These are phyloP conservation scores for Psophia crepitans DNA, from an alignment of 2,113 vertebrate species.

Conservation along the genomic window DNA sequence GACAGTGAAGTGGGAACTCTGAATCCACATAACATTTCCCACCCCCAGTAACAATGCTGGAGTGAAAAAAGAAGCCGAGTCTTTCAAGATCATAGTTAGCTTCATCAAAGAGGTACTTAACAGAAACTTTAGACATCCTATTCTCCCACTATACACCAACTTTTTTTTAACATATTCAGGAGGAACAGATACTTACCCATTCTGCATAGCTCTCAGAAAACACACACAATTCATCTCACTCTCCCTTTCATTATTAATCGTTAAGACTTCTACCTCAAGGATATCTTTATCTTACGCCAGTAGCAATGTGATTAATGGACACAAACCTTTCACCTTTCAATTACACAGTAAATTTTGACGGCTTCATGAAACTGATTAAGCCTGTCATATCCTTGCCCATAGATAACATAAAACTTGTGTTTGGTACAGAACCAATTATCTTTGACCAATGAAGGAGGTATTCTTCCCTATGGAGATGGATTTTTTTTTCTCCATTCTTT, in stretches of 20 bases:
- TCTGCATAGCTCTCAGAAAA: background rate
- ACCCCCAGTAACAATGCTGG: background rate
- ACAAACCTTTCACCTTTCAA: slow-evolving; percentile 31
- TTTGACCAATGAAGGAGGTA: background rate
- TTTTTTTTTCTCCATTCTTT: background rate
- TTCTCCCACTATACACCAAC: background rate
- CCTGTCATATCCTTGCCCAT: background rate
- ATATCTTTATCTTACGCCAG: background rate
- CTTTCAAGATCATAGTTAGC: background rate
- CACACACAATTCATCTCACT: background rate
- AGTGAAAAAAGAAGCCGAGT: background rate
- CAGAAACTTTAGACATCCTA: background rate
- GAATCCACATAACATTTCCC: background rate
- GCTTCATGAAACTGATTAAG: slow-evolving; percentile 37
- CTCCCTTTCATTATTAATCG: background rate
- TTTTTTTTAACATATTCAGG: background rate
- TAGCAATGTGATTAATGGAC: background rate
- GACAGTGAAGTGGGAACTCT: background rate
- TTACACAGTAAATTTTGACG: slow-evolving; percentile 10
- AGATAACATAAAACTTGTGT: background rate
- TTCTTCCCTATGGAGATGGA: background rate
- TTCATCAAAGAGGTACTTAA: background rate
- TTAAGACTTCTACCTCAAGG: background rate
- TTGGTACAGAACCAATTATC: slow-evolving; percentile 6
- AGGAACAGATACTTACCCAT: background rate